These are phyloP conservation scores for Falco columbarius DNA, from an alignment of 2,797 vertebrate genomes.

Conservation along the genomic window DNA sequence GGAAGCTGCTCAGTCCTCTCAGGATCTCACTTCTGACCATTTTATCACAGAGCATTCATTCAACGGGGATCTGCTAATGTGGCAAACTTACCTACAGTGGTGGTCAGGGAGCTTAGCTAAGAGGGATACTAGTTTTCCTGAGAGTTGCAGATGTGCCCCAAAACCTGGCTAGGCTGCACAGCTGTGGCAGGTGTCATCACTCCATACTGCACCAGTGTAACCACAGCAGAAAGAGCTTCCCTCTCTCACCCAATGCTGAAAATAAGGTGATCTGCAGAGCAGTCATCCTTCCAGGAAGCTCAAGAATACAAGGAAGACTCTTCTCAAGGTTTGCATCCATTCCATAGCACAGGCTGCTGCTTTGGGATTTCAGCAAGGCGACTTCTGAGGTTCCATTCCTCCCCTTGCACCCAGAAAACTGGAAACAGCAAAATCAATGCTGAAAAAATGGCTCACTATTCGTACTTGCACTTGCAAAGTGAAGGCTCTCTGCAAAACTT, in stretches of 20 bases:
- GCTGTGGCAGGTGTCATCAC: neutral
- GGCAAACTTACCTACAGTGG: neutral
- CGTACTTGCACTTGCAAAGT: neutral
- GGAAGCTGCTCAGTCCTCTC: neutral
- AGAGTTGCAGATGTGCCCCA: neutral
- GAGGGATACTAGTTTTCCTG: neutral
- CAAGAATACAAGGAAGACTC: neutral
- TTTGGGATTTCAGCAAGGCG: neutral
- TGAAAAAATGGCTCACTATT: neutral
- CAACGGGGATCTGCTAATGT: neutral
- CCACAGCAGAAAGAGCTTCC: neutral
- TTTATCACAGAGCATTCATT: neutral
- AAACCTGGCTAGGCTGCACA: neutral
- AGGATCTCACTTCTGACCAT: neutral
- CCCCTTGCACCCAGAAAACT: neutral
- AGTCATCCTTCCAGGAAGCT: neutral
- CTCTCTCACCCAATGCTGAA: neutral
- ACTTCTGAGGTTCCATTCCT: neutral
- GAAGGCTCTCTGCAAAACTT: neutral
- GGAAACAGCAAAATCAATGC: neutral
- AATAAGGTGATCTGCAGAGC: neutral
- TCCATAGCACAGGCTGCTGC: neutral
- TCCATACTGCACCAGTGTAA: neutral
- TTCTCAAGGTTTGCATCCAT: neutral
- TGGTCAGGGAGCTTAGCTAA: neutral